phyloP scores from a whole-genome alignment of 2,888 invertebrate genomes.

The Agrochola litura region DNA sequence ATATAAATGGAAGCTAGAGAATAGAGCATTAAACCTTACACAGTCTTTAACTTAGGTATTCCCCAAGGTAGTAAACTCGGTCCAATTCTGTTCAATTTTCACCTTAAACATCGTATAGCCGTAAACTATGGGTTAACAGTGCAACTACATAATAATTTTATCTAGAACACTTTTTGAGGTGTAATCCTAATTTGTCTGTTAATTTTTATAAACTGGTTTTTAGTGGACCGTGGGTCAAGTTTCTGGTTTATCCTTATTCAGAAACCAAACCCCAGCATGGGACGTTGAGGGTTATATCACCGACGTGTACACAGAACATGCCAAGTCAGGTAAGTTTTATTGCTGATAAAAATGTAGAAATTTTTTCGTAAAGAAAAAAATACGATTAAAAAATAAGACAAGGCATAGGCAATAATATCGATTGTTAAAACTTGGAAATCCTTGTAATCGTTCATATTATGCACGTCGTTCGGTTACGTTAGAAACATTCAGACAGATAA shows the following conservation, averaged over 20 bases:
- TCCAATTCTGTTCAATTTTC: not conserved
- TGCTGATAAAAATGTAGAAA: not conserved
- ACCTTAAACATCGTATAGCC: not conserved
- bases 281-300: slow-evolving; percentile 92
- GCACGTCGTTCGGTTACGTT: no score
- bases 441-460: no score
- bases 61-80: slow-evolving; percentile 3
- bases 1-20: not conserved
- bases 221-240: slow-evolving; percentile 58
- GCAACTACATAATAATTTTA: not conserved
- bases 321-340: slow-evolving; percentile 85
- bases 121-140: not conserved
- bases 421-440: no score
- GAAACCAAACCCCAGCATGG: slow-evolving; percentile 89
- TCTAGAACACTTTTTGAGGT: not conserved
- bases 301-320: slow-evolving; percentile 92
- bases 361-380: no score
- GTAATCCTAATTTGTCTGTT: not conserved
- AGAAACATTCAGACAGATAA: slow-evolving; percentile 2
- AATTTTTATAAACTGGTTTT: slow-evolving; percentile 10
- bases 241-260: slow-evolving; percentile 89
- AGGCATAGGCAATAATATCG: no score
- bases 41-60: not conserved
- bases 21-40: not conserved
- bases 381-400: no score